Evolutionary conservation across 23 tunicate species (phyloP), one percentile per base, ranked within the genome.

Genomic region (Styela plicata): DNA sequence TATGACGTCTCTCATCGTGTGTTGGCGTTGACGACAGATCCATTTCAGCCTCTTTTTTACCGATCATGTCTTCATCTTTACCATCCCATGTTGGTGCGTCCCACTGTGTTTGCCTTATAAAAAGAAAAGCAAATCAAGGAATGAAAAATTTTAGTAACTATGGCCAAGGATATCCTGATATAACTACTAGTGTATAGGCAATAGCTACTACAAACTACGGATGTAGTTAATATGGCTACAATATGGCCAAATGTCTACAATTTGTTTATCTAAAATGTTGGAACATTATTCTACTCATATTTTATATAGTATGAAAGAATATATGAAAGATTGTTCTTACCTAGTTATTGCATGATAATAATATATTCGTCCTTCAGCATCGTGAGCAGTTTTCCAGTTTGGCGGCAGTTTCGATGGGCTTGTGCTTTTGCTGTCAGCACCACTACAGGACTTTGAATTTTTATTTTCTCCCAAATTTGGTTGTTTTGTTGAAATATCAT

Each of bases 301-400:
- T n/a, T n/a, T n/a, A n/a, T n/a, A n/a, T n/a, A n/a, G n/a, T n/a
- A n/a, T n/a, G n/a, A n/a, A n/a, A n/a, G n/a, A n/a, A n/a, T n/a
- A n/a, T n/a, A n/a, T n/a, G n/a, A n/a, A n/a, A n/a, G n/a, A n/a
- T n/a, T 67, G 19, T 27, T 23, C 22, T 16, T 73, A 93, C 98
- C 98, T 88, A 24, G 92, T 88, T 13, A 93, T 93, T 1, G 68
- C 87, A 77, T 93, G 98, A 68, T 93, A 93, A 66, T 93, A 93
- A 63, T 93, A 93, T 24, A 93, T 89, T 33, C 85, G 70, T 24
- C 98, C 98, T 25, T 93, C 98, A 10, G 87, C 84, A 76, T 93
- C 98, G 2, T 80, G 78, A 2, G 98, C 98, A 2, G 90, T 81
- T 69, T 85, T 85, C 98, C 98, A 93, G 69, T 93, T 93, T 1